Evolutionary conservation across 2,113 vertebrate species (phyloP), one percentile per base, ranked within the genome.

Genomic region (Xiphophorus hellerii): DNA sequence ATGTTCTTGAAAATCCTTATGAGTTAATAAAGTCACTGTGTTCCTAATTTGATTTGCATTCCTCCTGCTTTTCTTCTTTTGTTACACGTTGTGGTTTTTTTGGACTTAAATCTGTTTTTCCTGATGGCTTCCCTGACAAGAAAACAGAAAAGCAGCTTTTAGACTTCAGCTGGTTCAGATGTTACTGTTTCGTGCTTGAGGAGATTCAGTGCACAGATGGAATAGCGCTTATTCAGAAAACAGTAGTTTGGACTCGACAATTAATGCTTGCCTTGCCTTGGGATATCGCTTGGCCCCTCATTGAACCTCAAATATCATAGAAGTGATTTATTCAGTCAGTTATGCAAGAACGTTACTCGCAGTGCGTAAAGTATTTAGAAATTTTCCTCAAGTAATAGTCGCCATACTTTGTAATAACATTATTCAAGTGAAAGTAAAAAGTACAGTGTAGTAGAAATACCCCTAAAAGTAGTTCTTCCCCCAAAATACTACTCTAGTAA

Each of bases 141-240:
- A n/a, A 58, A 80, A 35, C n/a, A 42, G 48, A 15, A 64, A 64
- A 28, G 63, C n/a, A 10, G 22, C 62, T 54, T 60, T 58, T 37
- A 0, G 54, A 30, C 42, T 58, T 63, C 73, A 81, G 74, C 83
- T 90, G 79, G 64, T 84, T 74, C 78, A 81, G 69, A 74, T 84
- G 69, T 76, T 62, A 12, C 61, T 64, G 54, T 31, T 78, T 71
- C 58, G 42, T 30, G 66, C 65, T 31, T 2, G 25, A 42, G 13
- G 39, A 11, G 39, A 81, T 62, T 79, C 54, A 54, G 62, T 73
- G 61, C 76, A 76, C 80, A 75, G 68, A 82, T 77, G 76, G 77
- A 82, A 82, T 54, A 68, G 80, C 48, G 69, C 62, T 58, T 71
- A 75, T 78, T 77, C 62, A 74, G 64, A 65, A 78, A 81, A 65